Conservation (phyloP, 2,113 vertebrate species). For the Cygnus buccinator region DNA sequence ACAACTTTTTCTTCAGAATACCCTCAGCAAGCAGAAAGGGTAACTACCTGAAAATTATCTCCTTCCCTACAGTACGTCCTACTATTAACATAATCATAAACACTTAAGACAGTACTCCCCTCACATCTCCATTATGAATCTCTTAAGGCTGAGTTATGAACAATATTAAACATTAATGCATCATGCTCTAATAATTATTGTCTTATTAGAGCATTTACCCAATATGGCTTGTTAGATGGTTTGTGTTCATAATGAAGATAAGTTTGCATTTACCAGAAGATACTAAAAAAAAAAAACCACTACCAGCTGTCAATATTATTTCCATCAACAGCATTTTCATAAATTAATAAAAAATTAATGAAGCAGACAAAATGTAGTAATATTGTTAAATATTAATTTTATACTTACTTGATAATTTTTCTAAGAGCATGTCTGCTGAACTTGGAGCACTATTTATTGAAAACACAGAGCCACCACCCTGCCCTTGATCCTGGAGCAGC, state of each 20-base stretch:
- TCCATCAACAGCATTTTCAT: slow-evolving; percentile 73
- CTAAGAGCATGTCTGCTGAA: slow-evolving; percentile 68
- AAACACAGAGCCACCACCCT: neutral
- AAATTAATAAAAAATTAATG: slow-evolving; percentile 80
- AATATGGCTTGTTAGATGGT: slow-evolving; percentile 18
- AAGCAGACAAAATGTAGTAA: slow-evolving; percentile 77
- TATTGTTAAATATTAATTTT: slow-evolving; percentile 83
- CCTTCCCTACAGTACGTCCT: neutral
- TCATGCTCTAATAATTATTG: slow-evolving; percentile 8
- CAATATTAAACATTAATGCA: slow-evolving; percentile 35
- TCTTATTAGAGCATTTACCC: slow-evolving; percentile 35
- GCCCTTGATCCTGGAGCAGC: neutral
- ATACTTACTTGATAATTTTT: slow-evolving; percentile 43
- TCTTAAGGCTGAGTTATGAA: slow-evolving; percentile 25
- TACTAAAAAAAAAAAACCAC: neutral
- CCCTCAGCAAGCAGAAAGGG: neutral
- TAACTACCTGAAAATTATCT: slow-evolving; percentile 14
- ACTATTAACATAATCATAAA: slow-evolving; percentile 58
- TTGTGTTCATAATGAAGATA: slow-evolving; percentile 3
- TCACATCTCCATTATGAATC: slow-evolving; percentile 28
- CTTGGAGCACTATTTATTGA: slow-evolving; percentile 60
- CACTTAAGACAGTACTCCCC: slow-evolving; percentile 27
- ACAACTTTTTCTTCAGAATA: neutral
- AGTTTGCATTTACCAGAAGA: slow-evolving; percentile 75
- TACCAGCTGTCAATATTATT: slow-evolving; percentile 67